Evolutionary conservation across 2,797 vertebrate genomes (phyloP), one percentile per base, ranked within the genome.

Genomic region (Champsocephalus esox): DNA sequence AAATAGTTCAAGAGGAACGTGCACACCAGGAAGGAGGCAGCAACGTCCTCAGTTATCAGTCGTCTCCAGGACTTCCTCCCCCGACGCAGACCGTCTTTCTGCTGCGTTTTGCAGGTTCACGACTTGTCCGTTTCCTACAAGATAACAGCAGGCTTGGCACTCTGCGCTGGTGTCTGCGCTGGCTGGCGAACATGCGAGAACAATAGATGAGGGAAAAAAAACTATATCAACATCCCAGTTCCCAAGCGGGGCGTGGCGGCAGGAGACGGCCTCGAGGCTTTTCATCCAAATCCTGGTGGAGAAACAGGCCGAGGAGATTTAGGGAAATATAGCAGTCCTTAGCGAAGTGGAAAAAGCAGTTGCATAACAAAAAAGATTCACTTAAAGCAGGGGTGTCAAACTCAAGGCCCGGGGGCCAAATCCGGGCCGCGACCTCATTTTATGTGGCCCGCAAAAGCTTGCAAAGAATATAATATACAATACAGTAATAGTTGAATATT

Each of bases 171-270:
- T 67, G 70, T 69, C 66, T 68, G 59, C 46, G 21, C 17, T 69
- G 71, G 50, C 45, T 43, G 1, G 10, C n/a, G 3, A n/a, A 34
- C 73, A 75, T 45, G 65, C 75, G 75, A 83, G 86, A 93, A 94
- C 92, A 94, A 93, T 93, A 78, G 89, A 80, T 83, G 77, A 81
- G 75, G 74, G 82, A 3, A 78, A 86, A 84, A 84, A 70, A 75
- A 64, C 61, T 78, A 85, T 71, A 84, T 92, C 89, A 90, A 91
- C 92, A 92, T 86, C 79, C 83, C 81, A 57, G 81, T 92, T 92
- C 87, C 90, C 83, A 88, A 44, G 77, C 48, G 88, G 90, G 92
- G 90, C 76, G 90, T 89, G 89, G 89, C 14, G 44, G 38, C 66
- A 73, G 84, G 58, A 87, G 79, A 86, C 58, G 34, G 60, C 77